A percentile compares a stretch with the other conserved stretches of the same genome.
phyloP scores from a whole-genome alignment of 2,113 vertebrate species.

The Hassar affinis region DNA sequence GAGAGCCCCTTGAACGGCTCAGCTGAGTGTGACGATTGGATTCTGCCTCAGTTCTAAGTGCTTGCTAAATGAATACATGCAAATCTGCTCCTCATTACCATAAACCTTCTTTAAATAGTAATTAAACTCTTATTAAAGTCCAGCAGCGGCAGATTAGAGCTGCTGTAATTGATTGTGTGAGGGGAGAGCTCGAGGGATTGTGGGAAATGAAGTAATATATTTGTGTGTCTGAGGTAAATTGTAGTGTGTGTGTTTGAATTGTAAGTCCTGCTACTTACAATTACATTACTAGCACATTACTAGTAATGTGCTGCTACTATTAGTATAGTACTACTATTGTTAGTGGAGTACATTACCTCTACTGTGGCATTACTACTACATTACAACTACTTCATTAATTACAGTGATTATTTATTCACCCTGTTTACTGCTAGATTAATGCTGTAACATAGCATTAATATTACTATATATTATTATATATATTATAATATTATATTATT shows the following conservation, averaged over 20 bases:
- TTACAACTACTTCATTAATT: too few species aligned
- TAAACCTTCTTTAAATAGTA: not conserved
- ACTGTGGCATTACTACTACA: too few species aligned
- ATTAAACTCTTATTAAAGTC: not conserved
- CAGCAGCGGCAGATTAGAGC: not conserved
- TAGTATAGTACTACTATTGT: too few species aligned
- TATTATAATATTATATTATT: too few species aligned
- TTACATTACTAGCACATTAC: too few species aligned
- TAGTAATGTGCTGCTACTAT: too few species aligned
- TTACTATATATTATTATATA: too few species aligned
- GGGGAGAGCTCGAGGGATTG: not conserved
- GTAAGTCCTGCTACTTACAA: too few species aligned
- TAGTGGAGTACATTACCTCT: too few species aligned
- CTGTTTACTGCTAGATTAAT: too few species aligned
- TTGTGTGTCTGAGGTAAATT: slow-evolving; percentile 17
- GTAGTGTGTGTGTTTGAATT: not conserved
- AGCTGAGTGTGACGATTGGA: not conserved
- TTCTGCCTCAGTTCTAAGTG: not conserved
- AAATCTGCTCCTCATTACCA: not conserved
- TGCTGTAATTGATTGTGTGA: not conserved
- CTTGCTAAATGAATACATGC: not conserved
- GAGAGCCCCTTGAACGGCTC: not conserved
- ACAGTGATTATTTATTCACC: too few species aligned
- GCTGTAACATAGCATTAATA: too few species aligned
- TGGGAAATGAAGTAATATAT: not conserved